Evolutionary conservation across 1,140 invertebrate species (phyloP).

Genomic region (Micrasema longulum): DNA sequence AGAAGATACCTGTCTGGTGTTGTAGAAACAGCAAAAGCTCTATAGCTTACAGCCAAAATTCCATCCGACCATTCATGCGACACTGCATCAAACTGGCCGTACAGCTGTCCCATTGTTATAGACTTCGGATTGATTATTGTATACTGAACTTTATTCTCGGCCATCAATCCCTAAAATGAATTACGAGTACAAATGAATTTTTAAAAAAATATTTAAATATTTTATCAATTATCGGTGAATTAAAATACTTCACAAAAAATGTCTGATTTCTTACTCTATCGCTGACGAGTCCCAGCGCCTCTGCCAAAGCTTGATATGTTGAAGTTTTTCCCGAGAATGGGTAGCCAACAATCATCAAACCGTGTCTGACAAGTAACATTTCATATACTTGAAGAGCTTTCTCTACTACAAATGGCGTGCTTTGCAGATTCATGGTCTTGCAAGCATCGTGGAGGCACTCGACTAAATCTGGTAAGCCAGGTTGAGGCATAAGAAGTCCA

Average conservation of each 20-base stretch:
- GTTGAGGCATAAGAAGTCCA: conserved; percentile 81
- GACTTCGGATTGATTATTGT: conserved; percentile 90
- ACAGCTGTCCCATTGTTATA: conserved; percentile 85
- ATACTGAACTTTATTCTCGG: conserved; percentile 90
- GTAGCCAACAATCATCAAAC: conserved; percentile 90
- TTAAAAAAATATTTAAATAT: conserved; percentile 15
- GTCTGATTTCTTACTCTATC: conserved; percentile 72
- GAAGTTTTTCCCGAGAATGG: conserved; percentile 90
- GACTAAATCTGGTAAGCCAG: conserved; percentile 69
- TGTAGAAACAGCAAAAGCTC: conserved; percentile 87
- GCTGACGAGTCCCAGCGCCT: conserved; percentile 82
- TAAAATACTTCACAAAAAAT: neutral
- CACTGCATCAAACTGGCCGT: conserved; percentile 84
- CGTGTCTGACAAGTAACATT: conserved; percentile 94
- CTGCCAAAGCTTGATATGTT: conserved; percentile 82
- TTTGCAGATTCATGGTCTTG: conserved; percentile 82
- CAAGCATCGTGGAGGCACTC: conserved; percentile 75
- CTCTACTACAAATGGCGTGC: conserved; percentile 85
- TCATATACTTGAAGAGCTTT: conserved; percentile 90
- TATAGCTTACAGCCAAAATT: conserved; percentile 91
- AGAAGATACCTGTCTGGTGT: conserved; percentile 78
- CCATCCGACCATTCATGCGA: conserved; percentile 93
- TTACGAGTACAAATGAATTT: conserved; percentile 14
- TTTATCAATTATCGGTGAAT: neutral
- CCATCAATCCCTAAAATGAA: conserved; percentile 73